These are phyloP conservation scores for Belgica antarctica DNA, from an alignment of 2,888 invertebrate genomes.

Conservation along the genomic window DNA sequence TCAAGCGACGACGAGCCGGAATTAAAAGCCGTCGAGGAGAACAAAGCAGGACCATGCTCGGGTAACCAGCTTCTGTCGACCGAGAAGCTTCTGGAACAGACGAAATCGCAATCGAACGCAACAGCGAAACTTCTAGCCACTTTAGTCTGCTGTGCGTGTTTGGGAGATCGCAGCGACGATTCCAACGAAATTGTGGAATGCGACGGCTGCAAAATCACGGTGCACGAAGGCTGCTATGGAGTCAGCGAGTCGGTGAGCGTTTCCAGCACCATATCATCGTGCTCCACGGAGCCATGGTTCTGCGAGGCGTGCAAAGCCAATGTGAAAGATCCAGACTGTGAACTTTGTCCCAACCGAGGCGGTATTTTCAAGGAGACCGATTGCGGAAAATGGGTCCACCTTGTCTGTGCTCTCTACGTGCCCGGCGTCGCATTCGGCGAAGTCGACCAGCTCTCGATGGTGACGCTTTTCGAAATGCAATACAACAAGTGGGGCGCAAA, in stretches of 20 bases:
- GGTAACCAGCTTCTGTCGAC: conserved; percentile 36
- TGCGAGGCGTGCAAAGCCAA: conserved; percentile 97
- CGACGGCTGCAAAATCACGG: conserved; percentile 93
- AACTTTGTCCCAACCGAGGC: conserved; percentile 89
- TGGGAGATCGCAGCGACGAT: conserved; percentile 89
- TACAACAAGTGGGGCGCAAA: conserved; percentile 95
- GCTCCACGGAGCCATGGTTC: conserved; percentile 98
- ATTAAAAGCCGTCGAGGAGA: conserved; percentile 44
- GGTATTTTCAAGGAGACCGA: conserved; percentile 96
- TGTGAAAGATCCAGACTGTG: conserved; percentile 83
- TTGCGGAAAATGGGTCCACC: conserved; percentile 96
- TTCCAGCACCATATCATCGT: conserved; percentile 89
- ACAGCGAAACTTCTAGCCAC: conserved; percentile 63
- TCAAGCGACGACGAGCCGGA: conserved; percentile 47
- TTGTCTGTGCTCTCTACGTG: conserved; percentile 95
- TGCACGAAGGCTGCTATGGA: conserved; percentile 97
- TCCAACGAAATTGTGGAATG: conserved; percentile 96
- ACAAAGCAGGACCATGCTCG: background rate
- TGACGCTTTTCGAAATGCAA: conserved; percentile 96
- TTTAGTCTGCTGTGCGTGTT: conserved; percentile 86
- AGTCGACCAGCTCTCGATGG: conserved; percentile 84
- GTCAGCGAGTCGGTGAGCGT: conserved; percentile 88
- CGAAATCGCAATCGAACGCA: background rate
- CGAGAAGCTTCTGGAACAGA: conserved; percentile 18
- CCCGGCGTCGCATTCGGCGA: conserved; percentile 97